These are phyloP conservation scores for Macrosteles quadrilineatus DNA, from an alignment of 1,140 invertebrate genomes.

Conservation along the genomic window DNA sequence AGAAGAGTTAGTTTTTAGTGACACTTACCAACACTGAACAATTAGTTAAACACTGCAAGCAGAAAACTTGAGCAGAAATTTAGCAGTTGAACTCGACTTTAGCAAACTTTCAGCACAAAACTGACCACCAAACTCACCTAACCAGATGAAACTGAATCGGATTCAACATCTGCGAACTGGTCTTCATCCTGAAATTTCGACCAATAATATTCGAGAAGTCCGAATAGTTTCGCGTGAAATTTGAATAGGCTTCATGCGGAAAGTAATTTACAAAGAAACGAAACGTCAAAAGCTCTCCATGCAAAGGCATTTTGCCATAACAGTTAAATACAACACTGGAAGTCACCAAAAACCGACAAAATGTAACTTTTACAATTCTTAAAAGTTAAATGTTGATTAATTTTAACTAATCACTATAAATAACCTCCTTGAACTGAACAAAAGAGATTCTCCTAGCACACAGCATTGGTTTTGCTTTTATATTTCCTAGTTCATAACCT, in stretches of 20 bases:
- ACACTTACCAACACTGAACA: conserved; percentile 11
- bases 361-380: too few relatives aligned
- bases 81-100: background rate
- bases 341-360: too few relatives aligned
- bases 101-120: conserved; percentile 7
- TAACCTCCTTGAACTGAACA: too few relatives aligned
- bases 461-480: too few relatives aligned
- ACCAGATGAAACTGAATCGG: background rate
- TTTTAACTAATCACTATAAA: too few relatives aligned
- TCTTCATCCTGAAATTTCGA: conserved; percentile 33
- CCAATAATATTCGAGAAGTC: conserved; percentile 1
- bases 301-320: background rate
- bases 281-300: background rate
- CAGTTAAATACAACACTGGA: too few relatives aligned
- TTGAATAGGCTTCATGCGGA: background rate
- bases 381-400: too few relatives aligned
- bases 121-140: background rate
- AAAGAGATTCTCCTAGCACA: too few relatives aligned
- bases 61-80: background rate
- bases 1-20: too few relatives aligned
- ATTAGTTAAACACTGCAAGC: background rate
- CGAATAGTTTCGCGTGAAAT: background rate
- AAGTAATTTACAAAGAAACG: background rate
- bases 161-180: conserved; percentile 34
- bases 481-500: too few relatives aligned